Conservation (phyloP, 2,888 invertebrate species). For the Cephus pygmeus region DNA sequence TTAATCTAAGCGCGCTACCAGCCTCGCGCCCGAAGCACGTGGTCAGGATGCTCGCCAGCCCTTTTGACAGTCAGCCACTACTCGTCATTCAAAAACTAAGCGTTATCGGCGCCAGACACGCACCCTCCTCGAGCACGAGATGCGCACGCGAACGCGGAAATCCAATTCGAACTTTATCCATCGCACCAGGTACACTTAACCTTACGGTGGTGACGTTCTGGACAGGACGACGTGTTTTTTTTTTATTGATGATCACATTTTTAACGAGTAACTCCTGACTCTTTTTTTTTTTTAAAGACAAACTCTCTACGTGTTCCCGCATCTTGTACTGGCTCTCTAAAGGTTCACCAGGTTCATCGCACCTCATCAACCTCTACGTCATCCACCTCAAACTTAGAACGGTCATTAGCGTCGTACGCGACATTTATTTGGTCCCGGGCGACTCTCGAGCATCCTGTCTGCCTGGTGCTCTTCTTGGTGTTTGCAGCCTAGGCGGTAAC, state of each 20-base stretch:
- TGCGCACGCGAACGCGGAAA: background rate
- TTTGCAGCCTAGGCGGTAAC: background rate
- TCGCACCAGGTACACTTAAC: background rate
- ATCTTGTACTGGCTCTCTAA: background rate
- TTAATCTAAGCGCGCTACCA: background rate
- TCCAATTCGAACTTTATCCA: background rate
- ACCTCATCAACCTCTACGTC: slow-evolving; percentile 34
- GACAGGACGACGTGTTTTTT: background rate
- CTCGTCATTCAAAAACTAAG: background rate
- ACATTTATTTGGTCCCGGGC: slow-evolving; percentile 35
- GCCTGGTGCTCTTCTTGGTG: background rate
- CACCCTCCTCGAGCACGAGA: background rate
- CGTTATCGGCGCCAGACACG: background rate
- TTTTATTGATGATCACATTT: background rate
- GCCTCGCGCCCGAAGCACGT: background rate
- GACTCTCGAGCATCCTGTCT: background rate
- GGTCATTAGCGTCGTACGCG: slow-evolving; percentile 50
- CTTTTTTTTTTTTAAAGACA: background rate
- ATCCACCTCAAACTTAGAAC: slow-evolving; percentile 52
- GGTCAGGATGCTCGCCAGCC: background rate
- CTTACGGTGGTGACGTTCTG: background rate
- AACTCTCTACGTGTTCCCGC: background rate
- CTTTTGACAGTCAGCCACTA: background rate
- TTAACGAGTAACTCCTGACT: background rate
- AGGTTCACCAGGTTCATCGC: slow-evolving; percentile 39